phyloP scores from a whole-genome alignment of 2,888 invertebrate species.

The Cacoxenus indagator region DNA sequence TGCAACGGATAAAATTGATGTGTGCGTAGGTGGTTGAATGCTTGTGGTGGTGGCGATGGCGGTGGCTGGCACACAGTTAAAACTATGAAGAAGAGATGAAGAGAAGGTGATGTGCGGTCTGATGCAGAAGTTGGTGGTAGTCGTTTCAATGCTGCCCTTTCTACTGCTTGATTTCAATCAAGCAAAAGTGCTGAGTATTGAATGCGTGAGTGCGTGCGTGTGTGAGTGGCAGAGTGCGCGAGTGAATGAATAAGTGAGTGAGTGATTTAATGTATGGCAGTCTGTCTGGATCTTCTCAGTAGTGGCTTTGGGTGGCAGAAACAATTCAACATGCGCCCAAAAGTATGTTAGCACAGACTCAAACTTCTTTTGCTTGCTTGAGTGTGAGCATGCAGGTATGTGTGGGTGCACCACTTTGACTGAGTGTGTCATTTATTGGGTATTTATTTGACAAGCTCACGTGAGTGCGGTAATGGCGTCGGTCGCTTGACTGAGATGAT shows the following conservation, averaged over 20 bases:
- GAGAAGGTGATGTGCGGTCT: slow-evolving; percentile 4
- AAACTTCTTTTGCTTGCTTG: background rate
- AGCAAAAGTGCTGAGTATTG: slow-evolving; percentile 34
- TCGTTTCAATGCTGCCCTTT: slow-evolving; percentile 18
- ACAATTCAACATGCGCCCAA: background rate
- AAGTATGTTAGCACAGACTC: background rate
- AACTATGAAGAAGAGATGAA: no score
- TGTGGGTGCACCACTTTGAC: slow-evolving; percentile 37
- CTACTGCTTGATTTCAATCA: slow-evolving; percentile 45
- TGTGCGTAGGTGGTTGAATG: slow-evolving; percentile 10
- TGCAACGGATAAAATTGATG: slow-evolving; percentile 44
- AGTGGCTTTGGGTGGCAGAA: background rate
- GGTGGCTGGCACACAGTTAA: no score
- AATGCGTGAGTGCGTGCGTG: background rate
- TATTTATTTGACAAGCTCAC: slow-evolving; percentile 53
- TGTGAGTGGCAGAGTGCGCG: background rate
- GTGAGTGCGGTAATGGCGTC: slow-evolving; percentile 28
- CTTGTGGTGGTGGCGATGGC: slow-evolving; percentile 36
- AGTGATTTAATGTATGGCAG: background rate
- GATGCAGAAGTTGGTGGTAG: background rate
- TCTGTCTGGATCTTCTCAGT: background rate
- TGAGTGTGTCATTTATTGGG: slow-evolving; percentile 55
- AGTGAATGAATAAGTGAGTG: slow-evolving; percentile 12
- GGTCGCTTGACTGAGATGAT: background rate
- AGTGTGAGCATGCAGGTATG: background rate